Evolutionary conservation across 2,888 invertebrate genomes (phyloP), one percentile per base, ranked within the genome.

Genomic region (Xylota sylvarum): DNA sequence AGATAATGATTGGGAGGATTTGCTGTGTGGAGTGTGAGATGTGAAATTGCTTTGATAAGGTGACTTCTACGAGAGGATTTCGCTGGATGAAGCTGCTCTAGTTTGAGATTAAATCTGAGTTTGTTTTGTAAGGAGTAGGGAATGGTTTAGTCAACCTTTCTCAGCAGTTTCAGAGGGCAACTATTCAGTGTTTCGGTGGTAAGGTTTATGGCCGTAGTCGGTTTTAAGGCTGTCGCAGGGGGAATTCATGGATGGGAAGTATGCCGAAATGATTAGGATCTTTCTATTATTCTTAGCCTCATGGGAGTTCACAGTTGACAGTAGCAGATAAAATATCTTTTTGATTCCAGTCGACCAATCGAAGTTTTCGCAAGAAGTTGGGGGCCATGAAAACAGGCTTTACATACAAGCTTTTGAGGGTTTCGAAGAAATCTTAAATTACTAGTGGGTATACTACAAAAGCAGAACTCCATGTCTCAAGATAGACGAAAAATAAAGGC

Each of bases 1-100:
- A 48, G 74, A 64, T 76, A 81, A 74, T 64, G 81, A 76, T 55
- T 76, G 52, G 46, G 48, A n/a, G 5, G 64, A 70, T 58, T 58
- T 52, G 10, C 23, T 60, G 35, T 17, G 10, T 12, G 30, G 37
- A n/a, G 40, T 30, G 17, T 7, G n/a, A 6, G 3, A 40, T 12
- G 46, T 17, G 7, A n/a, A n/a, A n/a, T 40, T 1, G 14, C 43
- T 43, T 43, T 43, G 43, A 43, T 43, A 43, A 43, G 43, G 14
- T 43, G 43, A 14, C 43, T 40, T n/a, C 40, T 43, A 5, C 14
- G 14, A 43, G 50, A 23, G 50, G 12, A 50, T 23, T 48, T 23
- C 23, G 1, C 4, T 50, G 5, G 50, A 23, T 10, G 50, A 14
- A 10, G 2, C 6, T 19, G 10, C 23, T 23, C 23, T 2, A 3